Evolutionary conservation across 1,140 invertebrate species (phyloP), one percentile per base, ranked within the genome.

Genomic region (Euwallacea fornicatus): DNA sequence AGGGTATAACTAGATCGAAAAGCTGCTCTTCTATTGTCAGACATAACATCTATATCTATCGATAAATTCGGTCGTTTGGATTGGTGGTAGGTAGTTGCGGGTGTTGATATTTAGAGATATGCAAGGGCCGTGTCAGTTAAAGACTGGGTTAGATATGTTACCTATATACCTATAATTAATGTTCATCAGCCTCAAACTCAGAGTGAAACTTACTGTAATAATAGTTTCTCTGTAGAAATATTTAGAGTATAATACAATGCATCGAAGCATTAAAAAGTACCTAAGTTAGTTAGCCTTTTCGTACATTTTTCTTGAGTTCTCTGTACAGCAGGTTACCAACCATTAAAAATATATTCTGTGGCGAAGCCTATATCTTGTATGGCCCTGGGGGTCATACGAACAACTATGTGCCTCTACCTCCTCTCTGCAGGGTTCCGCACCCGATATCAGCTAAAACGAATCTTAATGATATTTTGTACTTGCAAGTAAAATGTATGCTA

Each of bases 381-480:
- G 21, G 1, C 21, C 21, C 21, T 33, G 21, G 4, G 21, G 21
- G 21, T 33, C 21, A 33, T 58, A 43, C 21, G 21, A 33, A 33
- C 7, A 43, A n/a, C 4, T 42, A 60, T 11, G 13, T 16, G 11
- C 44, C 13, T 43, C n/a, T 43, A n/a, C 9, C 44, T 43, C 42
- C 8, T 7, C 10, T 42, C 8, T 21, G 43, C n/a, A 61, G 9
- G 7, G 21, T 33, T 33, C 4, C 21, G 4, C 21, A 33, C 21
- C 21, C 21, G 21, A 33, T 33, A 33, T 33, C 21, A 33, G 21
- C 21, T 33, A 33, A 33, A 33, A 33, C 21, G 21, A 33, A 33
- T 33, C 16, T 58, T 21, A 71, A 66, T 71, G 62, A 65, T 66
- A 72, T 72, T 66, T 66, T 72, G 70, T 62, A 72, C 70, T 53